These are phyloP conservation scores for Semnornis frantzii DNA, from an alignment of 2,113 vertebrate genomes.

Conservation along the genomic window DNA sequence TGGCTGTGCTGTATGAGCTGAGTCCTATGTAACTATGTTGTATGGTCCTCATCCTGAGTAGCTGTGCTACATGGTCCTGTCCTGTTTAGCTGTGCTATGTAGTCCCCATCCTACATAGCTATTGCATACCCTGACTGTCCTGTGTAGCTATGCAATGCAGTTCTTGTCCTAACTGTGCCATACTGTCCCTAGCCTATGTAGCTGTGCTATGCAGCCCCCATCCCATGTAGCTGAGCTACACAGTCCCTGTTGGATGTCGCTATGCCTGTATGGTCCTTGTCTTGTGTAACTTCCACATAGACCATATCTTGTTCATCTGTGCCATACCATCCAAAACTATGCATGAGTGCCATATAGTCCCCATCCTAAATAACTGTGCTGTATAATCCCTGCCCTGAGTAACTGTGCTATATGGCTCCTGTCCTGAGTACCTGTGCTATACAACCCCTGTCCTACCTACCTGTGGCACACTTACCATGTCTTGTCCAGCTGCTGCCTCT, in stretches of 20 bases:
- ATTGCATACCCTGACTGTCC: background rate
- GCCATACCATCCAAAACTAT: background rate
- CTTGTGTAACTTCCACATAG: background rate
- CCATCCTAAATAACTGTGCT: background rate
- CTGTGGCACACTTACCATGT: background rate
- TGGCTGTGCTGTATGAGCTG: background rate
- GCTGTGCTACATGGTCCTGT: background rate
- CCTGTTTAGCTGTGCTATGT: background rate
- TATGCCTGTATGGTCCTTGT: background rate
- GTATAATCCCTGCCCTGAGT: background rate
- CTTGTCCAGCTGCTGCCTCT: background rate
- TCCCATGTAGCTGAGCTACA: background rate
- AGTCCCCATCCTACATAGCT: background rate
- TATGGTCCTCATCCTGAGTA: background rate
- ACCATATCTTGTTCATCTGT: background rate
- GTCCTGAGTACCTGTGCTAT: fast-evolving
- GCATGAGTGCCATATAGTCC: background rate
- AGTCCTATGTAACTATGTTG: background rate
- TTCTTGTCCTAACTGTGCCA: background rate
- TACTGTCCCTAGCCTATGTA: background rate
- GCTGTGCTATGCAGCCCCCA: background rate
- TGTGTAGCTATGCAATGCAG: background rate
- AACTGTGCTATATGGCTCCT: too few relatives aligned
- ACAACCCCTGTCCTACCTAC: background rate
- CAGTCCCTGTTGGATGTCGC: background rate